Evolutionary conservation across 2,888 invertebrate species (phyloP).

Genomic region (Entomobrya proxima): DNA sequence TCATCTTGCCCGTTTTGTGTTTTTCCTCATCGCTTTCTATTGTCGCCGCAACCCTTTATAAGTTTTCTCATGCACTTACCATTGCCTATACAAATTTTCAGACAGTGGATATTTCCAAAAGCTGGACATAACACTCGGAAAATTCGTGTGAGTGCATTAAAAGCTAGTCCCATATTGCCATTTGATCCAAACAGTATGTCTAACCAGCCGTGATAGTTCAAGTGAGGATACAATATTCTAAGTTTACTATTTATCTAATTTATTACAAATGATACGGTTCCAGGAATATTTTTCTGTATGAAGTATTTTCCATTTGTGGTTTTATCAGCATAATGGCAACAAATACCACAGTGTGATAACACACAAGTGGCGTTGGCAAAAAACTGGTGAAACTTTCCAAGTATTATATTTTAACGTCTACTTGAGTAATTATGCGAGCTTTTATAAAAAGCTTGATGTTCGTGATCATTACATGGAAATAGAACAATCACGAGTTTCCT

Average conservation of each 20-base stretch:
- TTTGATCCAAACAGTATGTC: conserved; percentile 49
- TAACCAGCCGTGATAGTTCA: conserved; percentile 32
- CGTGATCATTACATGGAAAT: too few relatives aligned
- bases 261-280: too few relatives aligned
- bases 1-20: conserved; percentile 4
- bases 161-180: conserved; percentile 53
- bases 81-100: conserved; percentile 20
- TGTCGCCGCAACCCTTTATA: not conserved
- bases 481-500: too few relatives aligned
- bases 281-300: too few relatives aligned
- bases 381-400: too few relatives aligned
- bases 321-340: too few relatives aligned
- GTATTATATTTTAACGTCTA: too few relatives aligned
- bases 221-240: conserved; percentile 20
- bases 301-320: too few relatives aligned
- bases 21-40: not conserved
- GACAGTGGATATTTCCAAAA: not conserved
- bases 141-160: conserved; percentile 6
- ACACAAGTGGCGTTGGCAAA: too few relatives aligned
- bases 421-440: too few relatives aligned
- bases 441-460: too few relatives aligned
- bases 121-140: not conserved
- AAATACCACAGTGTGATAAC: too few relatives aligned
- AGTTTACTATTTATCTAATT: conserved; percentile 23
- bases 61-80: conserved; percentile 30